These are phyloP conservation scores for Embidobia sp. DNA, from an alignment of 2,888 invertebrate species.

Conservation along the genomic window DNA sequence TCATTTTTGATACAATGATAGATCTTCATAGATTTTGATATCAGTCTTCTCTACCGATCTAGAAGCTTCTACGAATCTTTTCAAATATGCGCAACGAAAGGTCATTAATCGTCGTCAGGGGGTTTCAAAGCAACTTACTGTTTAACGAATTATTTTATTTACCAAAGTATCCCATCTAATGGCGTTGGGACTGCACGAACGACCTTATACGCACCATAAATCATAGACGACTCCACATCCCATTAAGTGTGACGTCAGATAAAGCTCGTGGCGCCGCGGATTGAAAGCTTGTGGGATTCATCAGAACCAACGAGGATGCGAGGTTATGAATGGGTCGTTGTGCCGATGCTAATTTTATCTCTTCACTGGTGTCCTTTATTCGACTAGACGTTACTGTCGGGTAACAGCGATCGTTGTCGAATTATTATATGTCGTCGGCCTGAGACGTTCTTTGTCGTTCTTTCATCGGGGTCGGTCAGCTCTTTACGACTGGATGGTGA, in stretches of 20 bases:
- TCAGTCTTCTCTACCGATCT: no score
- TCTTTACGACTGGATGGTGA: conserved; percentile 63
- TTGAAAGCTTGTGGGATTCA: conserved; percentile 24
- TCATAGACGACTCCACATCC: conserved; percentile 17
- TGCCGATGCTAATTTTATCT: conserved; percentile 43
- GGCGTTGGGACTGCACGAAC: no score
- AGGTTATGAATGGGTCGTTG: conserved; percentile 36
- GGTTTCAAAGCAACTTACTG: conserved; percentile 8
- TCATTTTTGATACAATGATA: no score
- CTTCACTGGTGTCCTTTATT: conserved; percentile 17
- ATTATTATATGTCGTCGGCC: conserved; percentile 28
- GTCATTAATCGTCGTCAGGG: neutral
- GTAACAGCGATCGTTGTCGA: conserved; percentile 31
- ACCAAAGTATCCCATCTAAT: neutral
- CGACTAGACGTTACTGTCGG: conserved; percentile 10
- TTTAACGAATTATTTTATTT: conserved; percentile 2
- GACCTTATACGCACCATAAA: conserved; percentile 45
- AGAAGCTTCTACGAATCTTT: no score
- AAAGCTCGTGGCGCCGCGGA: conserved; percentile 17
- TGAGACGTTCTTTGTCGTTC: conserved; percentile 44
- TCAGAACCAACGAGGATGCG: conserved; percentile 17
- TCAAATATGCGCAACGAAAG: no score
- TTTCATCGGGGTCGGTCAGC: conserved; percentile 52
- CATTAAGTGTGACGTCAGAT: conserved; percentile 25
- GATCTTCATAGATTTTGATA: no score